Evolutionary conservation across 2,113 vertebrate genomes (phyloP).

Genomic region (Paraplagusia blochii): DNA sequence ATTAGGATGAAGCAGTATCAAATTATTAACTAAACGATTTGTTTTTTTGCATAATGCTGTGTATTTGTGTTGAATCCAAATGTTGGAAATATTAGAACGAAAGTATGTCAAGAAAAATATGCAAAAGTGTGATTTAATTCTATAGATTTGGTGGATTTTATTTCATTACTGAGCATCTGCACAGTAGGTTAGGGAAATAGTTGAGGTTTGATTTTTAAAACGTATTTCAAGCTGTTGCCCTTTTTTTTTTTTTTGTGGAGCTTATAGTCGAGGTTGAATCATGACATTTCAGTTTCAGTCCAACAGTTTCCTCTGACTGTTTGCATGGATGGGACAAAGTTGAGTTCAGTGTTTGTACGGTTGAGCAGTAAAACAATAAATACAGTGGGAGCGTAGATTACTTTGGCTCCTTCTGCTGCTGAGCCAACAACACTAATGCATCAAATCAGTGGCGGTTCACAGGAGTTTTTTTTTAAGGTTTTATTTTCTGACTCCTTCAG

Average conservation of each 20-base stretch:
- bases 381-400: slow-evolving; percentile 30
- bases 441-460: slow-evolving; percentile 13
- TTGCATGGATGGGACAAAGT: slow-evolving; percentile 16
- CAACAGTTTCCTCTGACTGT: slow-evolving; percentile 28
- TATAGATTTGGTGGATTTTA: no score
- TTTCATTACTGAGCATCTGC: no score
- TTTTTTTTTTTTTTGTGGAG: background rate
- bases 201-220: no score
- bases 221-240: slow-evolving; percentile 5
- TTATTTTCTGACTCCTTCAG: slow-evolving; percentile 14
- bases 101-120: no score
- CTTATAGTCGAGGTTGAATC: no score
- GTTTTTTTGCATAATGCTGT: no score
- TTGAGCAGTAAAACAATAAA: slow-evolving; percentile 44
- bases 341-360: slow-evolving; percentile 19
- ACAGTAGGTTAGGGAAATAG: no score
- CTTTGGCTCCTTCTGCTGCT: slow-evolving; percentile 37
- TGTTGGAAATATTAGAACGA: no score
- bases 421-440: slow-evolving; percentile 34
- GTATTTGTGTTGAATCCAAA: no score
- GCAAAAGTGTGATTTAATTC: no score
- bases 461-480: slow-evolving; percentile 15
- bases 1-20: no score
- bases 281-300: slow-evolving; percentile 9
- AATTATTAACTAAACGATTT: no score